phyloP scores from a whole-genome alignment of 2,888 invertebrate species.

The Endomychus coccineus region DNA sequence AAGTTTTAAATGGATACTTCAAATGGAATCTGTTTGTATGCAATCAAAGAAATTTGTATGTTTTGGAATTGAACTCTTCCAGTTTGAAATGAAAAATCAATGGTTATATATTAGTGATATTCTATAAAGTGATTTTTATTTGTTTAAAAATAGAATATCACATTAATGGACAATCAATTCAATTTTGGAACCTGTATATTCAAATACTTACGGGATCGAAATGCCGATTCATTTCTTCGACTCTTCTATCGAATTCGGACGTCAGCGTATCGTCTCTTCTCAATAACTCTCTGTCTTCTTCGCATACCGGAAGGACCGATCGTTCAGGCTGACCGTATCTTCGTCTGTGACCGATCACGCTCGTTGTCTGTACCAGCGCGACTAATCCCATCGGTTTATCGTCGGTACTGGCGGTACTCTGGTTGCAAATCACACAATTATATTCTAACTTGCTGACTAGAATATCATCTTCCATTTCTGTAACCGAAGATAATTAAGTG shows the following conservation, averaged over 20 bases:
- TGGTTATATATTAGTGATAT: too few species aligned
- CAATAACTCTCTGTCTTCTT: conserved; percentile 54
- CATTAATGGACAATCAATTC: too few species aligned
- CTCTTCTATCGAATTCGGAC: conserved; percentile 67
- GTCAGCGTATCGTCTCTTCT: conserved; percentile 59
- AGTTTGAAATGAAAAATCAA: too few species aligned
- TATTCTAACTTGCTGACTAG: conserved; percentile 60
- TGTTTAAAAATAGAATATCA: too few species aligned
- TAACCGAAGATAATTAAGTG: conserved; percentile 1
- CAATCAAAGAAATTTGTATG: too few species aligned
- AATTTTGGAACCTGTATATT: too few species aligned
- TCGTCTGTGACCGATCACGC: conserved; percentile 75
- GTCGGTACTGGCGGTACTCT: conserved; percentile 76
- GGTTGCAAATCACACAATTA: conserved; percentile 94
- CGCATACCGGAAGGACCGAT: conserved; percentile 54
- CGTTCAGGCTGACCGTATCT: conserved; percentile 48
- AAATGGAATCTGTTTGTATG: too few species aligned
- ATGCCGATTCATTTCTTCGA: conserved; percentile 67
- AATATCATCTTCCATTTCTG: conserved; percentile 46
- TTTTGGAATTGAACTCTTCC: too few species aligned
- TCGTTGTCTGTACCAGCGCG: conserved; percentile 80
- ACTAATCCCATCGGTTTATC: conserved; percentile 83
- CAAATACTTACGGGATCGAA: conserved; percentile 58
- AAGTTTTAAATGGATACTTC: too few species aligned
- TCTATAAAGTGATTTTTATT: too few species aligned